phyloP scores from a whole-genome alignment of 2,888 invertebrate genomes.

The Morpho achilles region DNA sequence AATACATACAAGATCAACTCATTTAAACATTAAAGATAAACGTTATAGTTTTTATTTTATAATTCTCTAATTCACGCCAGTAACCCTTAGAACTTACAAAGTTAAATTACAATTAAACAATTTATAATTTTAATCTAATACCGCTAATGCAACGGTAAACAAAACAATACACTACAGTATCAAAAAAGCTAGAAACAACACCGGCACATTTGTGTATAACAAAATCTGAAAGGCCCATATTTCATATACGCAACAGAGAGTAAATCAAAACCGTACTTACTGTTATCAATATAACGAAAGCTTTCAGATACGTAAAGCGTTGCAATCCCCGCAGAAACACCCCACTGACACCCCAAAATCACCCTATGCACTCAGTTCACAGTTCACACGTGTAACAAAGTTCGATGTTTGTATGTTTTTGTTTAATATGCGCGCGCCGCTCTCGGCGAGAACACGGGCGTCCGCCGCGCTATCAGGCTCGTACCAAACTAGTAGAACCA shows the following conservation, averaged over 20 bases:
- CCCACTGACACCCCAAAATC: constrained; percentile 38
- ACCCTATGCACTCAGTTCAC: constrained; percentile 41
- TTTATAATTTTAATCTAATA: no score
- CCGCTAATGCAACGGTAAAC: no score
- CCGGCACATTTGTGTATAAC: constrained; percentile 12
- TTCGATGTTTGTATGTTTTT: constrained; percentile 41
- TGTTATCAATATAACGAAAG: constrained; percentile 69
- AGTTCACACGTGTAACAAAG: constrained; percentile 47
- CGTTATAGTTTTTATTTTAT: no score
- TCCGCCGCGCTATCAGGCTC: constrained; percentile 57
- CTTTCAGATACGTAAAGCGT: constrained; percentile 52
- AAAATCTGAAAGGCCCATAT: constrained; percentile 20
- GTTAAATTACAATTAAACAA: no score
- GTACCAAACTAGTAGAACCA: constrained; percentile 62
- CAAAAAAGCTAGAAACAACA: constrained; percentile 3
- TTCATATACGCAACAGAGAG: constrained; percentile 28
- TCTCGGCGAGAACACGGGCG: constrained; percentile 43
- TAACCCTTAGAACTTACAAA: no score
- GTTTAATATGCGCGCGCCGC: constrained; percentile 51
- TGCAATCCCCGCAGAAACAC: constrained; percentile 54
- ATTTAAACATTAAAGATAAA: no score
- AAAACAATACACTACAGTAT: not conserved
- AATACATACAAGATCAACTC: no score
- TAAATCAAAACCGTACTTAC: constrained; percentile 54
- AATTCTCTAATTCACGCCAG: no score